These are phyloP conservation scores for Drosophila nebulosa DNA, from an alignment of 1,140 invertebrate genomes.

Conservation along the genomic window DNA sequence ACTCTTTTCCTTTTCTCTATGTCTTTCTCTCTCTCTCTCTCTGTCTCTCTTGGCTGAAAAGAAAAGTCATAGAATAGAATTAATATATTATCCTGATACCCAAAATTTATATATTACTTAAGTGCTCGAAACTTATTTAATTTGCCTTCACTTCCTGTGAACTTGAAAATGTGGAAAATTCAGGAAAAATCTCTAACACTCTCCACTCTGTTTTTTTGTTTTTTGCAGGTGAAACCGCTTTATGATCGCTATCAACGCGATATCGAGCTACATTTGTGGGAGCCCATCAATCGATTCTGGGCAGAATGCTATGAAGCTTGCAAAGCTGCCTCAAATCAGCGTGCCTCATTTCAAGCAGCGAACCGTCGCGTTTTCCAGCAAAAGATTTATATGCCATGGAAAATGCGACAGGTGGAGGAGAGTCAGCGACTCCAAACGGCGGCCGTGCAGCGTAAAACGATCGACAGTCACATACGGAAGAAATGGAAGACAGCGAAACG, in stretches of 20 bases:
- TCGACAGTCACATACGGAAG: conserved; percentile 82
- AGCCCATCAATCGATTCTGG: conserved; percentile 84
- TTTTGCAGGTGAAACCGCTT: conserved; percentile 80
- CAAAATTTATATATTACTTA: no score
- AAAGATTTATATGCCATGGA: conserved; percentile 83
- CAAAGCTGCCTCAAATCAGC: conserved; percentile 83
- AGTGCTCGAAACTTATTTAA: conserved; percentile 52
- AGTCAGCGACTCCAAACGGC: conserved; percentile 82
- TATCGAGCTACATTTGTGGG: conserved; percentile 81
- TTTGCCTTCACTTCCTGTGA: conserved; percentile 49
- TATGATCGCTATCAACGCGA: conserved; percentile 81
- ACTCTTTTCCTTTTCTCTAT: no score
- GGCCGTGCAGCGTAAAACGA: conserved; percentile 81
- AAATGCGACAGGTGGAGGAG: conserved; percentile 82
- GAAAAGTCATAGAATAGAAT: no score
- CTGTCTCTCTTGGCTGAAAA: no score
- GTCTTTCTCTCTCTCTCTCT: no score
- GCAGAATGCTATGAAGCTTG: conserved; percentile 84
- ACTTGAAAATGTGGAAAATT: conserved; percentile 54
- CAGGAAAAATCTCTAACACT: not conserved
- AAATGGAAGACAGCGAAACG: conserved; percentile 83
- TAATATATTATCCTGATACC: no score
- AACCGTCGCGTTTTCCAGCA: conserved; percentile 84
- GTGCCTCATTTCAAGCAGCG: conserved; percentile 83
- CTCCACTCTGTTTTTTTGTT: not conserved